Evolutionary conservation across 2,888 invertebrate species (phyloP).

Genomic region (Andrena dorsata): DNA sequence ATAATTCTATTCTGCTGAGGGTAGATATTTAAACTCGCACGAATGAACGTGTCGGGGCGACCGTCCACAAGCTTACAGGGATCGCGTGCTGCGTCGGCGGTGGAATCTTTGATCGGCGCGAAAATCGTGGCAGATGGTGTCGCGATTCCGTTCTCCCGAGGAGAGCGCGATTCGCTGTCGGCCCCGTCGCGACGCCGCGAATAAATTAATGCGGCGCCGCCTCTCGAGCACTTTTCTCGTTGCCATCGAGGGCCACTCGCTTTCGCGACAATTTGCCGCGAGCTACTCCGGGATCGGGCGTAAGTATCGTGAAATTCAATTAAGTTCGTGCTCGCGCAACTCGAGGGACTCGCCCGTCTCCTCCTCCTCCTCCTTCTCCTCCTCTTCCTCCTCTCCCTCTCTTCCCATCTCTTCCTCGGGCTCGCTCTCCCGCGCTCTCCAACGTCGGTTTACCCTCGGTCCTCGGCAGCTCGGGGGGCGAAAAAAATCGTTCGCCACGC

Average conservation of each 20-base stretch:
- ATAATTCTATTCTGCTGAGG: neutral
- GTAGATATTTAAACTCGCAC: neutral
- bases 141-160: slow-evolving; percentile 4
- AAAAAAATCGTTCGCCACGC: slow-evolving; percentile 34
- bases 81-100: no score
- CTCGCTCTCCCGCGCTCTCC: slow-evolving; percentile 2
- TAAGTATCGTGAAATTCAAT: slow-evolving; percentile 73
- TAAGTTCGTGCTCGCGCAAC: slow-evolving; percentile 66
- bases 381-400: slow-evolving; percentile 12
- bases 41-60: no score
- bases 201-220: slow-evolving; percentile 67
- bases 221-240: slow-evolving; percentile 65
- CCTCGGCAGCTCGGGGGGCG: slow-evolving; percentile 2
- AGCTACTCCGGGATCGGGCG: slow-evolving; percentile 63
- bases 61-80: neutral
- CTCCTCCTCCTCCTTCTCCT: neutral
- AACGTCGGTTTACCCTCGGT: neutral
- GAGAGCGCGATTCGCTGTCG: slow-evolving; percentile 39
- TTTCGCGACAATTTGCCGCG: slow-evolving; percentile 72
- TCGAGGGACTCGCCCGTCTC: slow-evolving; percentile 50
- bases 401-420: slow-evolving; percentile 6
- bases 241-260: slow-evolving; percentile 63
- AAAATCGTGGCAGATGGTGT: neutral
- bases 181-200: slow-evolving; percentile 37
- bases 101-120: slow-evolving; percentile 4